Evolutionary conservation across 2,113 vertebrate genomes (phyloP).

Genomic region (Cinclus mexicanus): DNA sequence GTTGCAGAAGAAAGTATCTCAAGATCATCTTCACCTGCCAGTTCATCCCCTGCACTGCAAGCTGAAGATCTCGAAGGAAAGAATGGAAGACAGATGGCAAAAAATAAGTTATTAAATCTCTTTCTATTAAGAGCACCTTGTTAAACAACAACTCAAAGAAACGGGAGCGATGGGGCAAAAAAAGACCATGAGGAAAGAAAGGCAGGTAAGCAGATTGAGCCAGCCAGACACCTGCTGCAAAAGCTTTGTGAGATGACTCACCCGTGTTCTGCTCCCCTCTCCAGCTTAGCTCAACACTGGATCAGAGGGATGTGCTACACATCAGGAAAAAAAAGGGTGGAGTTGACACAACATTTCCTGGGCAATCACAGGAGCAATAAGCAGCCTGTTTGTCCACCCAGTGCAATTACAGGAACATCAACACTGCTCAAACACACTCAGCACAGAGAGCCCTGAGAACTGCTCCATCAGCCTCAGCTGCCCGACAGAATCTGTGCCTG

Average conservation of each 20-base stretch:
- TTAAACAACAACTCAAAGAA: not conserved
- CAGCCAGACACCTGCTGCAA: not conserved
- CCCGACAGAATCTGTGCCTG: not conserved
- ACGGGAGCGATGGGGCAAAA: not conserved
- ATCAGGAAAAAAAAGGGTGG: conserved; percentile 53
- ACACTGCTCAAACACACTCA: not conserved
- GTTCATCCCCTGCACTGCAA: not conserved
- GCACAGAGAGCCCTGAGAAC: not conserved
- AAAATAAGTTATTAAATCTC: not conserved
- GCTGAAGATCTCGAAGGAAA: not conserved
- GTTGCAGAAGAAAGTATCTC: not conserved
- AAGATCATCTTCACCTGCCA: not conserved
- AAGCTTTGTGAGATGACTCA: conserved; percentile 26
- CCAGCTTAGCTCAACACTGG: not conserved
- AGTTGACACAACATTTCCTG: conserved; percentile 54
- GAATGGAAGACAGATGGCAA: not conserved
- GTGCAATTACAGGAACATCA: conserved; percentile 8
- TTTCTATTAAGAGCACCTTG: not conserved
- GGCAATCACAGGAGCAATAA: conserved; percentile 38
- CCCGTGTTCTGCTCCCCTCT: not conserved
- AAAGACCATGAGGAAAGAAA: not conserved
- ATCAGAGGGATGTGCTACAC: not conserved
- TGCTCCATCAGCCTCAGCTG: not conserved
- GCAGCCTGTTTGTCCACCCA: conserved; percentile 33
- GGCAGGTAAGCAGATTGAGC: not conserved